phyloP scores from a whole-genome alignment of 37 sponge, comb jelly and placozoan species.

The Chondrilla cf. caribensis region DNA sequence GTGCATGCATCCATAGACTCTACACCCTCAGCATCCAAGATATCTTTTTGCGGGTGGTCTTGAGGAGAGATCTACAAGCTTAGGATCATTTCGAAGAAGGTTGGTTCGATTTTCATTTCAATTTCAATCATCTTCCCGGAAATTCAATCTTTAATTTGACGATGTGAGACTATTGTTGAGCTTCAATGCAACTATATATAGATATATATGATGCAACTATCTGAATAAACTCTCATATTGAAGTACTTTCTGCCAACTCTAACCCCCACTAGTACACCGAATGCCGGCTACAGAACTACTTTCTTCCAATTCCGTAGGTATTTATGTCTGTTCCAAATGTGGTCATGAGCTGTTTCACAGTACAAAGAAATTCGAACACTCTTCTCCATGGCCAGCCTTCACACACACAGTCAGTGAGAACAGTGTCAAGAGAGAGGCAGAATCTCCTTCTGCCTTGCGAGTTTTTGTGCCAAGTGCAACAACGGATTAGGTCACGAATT shows the following conservation, averaged over 20 bases:
- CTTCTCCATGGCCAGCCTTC: constrained; percentile 98
- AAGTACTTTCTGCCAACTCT: too few species aligned
- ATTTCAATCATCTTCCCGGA: too few species aligned
- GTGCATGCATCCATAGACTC: too few species aligned
- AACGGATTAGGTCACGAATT: constrained; percentile 97
- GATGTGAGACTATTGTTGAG: too few species aligned
- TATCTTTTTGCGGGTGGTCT: constrained; percentile 93
- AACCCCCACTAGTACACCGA: too few species aligned
- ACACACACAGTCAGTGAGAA: constrained; percentile 83
- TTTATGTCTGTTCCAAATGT: constrained; percentile 95
- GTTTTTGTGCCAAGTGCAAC: constrained; percentile 93
- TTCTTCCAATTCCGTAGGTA: constrained; percentile 36
- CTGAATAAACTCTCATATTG: too few species aligned
- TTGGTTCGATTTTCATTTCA: neutral
- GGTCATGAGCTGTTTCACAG: constrained; percentile 84
- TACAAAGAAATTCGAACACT: constrained; percentile 86
- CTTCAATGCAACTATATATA: too few species aligned
- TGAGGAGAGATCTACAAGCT: constrained; percentile 80
- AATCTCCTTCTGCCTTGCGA: constrained; percentile 60
- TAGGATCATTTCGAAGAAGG: constrained; percentile 92
- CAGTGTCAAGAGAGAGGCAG: constrained; percentile 80
- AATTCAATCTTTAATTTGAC: too few species aligned
- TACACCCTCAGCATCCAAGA: neutral
- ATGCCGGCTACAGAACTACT: too few species aligned
- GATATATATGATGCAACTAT: too few species aligned